A percentile compares a stretch with the other conserved stretches of the same genome.
phyloP scores from a whole-genome alignment of 2,113 vertebrate genomes.

The Scomber scombrus region DNA sequence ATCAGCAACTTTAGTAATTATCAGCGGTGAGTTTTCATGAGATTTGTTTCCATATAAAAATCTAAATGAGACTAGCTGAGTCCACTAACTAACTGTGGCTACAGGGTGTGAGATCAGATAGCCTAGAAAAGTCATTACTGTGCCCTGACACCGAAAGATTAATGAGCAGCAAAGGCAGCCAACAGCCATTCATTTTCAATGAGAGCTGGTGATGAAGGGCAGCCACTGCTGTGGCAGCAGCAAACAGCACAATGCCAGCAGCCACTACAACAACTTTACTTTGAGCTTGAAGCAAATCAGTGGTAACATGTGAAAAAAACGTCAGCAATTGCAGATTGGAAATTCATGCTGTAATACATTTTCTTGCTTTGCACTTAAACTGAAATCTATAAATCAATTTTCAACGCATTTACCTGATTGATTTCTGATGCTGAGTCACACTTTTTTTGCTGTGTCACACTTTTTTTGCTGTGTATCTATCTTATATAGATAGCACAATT shows the following conservation, averaged over 20 bases:
- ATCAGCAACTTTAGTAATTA: background rate
- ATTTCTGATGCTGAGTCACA: no score
- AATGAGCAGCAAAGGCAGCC: conserved; percentile 58
- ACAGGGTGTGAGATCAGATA: conserved; percentile 38
- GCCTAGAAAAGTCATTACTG: conserved; percentile 49
- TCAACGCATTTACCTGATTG: no score
- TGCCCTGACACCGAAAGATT: conserved; percentile 54
- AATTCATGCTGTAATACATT: no score
- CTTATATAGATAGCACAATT: no score
- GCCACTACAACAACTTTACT: background rate
- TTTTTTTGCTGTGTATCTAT: no score
- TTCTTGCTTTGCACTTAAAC: background rate
- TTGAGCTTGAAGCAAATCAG: conserved; percentile 32
- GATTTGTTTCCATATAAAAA: conserved; percentile 8
- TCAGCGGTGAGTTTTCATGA: background rate
- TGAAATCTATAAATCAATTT: background rate
- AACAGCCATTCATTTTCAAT: conserved; percentile 59
- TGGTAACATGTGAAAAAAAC: conserved; percentile 3
- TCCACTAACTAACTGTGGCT: conserved; percentile 14
- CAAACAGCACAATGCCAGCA: conserved; percentile 20
- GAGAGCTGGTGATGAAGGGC: conserved; percentile 47
- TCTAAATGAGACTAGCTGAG: conserved; percentile 29
- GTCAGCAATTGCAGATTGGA: background rate
- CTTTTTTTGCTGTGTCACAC: no score
- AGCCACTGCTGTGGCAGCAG: conserved; percentile 42